Evolutionary conservation across 2,888 invertebrate genomes (phyloP), one percentile per base, ranked within the genome.

Genomic region (Hipparchia sbordonii): DNA sequence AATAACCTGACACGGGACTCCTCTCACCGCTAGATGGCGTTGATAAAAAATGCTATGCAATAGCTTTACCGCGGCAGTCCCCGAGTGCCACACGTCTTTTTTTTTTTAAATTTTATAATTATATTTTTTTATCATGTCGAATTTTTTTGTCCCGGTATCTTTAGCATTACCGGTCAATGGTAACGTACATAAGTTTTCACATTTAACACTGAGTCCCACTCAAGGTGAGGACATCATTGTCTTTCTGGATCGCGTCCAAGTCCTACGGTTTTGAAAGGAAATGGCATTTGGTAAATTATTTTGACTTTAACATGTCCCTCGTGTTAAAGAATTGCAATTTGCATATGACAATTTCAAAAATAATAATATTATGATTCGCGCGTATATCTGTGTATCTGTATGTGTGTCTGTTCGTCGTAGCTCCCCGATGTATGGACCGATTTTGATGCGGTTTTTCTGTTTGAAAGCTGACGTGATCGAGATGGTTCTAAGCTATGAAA

Each of bases 221-320:
- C 91, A 90, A 91, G 91, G 90, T 89, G 85, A 87, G 80, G 81
- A 81, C 81, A 84, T 82, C 79, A 83, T 84, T 88, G 87, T 86
- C 83, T 77, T 75, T 76, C 86, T 91, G 91, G 91, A 87, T 78
- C 71, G 67, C 62, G 76, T 86, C 91, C 90, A 90, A 85, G 70
- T 78, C 72, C 75, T 77, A 75, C 75, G 74, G 77, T 73, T 78
- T 74, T 72, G 77, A 72, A 75, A 74, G 69, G 73, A 77, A 73
- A 76, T 69, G 72, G 65, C 67, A 70, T 72, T 67, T 56, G 51
- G 66, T 23, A 75, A 70, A 70, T 73, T 74, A 76, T 77, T 79
- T 70, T 76, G 60, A 69, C 65, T 72, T 71, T 70, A 51, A 68
- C 39, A 54, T 48, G 56, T 48, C 48, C 6, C 66, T 56, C 62